phyloP scores from a whole-genome alignment of 2,888 invertebrate genomes.

The Drosophila siamana region DNA sequence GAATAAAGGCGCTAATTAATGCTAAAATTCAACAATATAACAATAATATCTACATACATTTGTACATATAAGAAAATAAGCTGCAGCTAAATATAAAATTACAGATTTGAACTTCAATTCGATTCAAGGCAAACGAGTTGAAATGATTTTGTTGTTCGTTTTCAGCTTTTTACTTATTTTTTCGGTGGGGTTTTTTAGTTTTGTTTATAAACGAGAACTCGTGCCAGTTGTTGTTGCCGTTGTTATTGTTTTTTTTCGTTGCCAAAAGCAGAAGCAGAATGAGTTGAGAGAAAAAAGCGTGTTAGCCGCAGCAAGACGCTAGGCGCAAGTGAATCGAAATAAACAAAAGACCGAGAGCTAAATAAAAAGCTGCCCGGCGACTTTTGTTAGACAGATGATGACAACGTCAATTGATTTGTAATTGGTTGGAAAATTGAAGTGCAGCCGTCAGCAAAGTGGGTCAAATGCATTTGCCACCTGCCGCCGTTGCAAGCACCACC shows the following conservation, averaged over 20 bases:
- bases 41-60: neutral
- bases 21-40: slow-evolving; percentile 3
- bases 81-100: slow-evolving; percentile 59
- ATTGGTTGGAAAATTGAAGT: slow-evolving; percentile 54
- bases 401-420: slow-evolving; percentile 72
- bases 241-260: slow-evolving; percentile 40
- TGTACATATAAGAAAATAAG: slow-evolving; percentile 32
- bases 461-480: slow-evolving; percentile 58
- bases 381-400: slow-evolving; percentile 52
- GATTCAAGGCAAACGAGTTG: slow-evolving; percentile 75
- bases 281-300: slow-evolving; percentile 30
- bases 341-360: slow-evolving; percentile 25
- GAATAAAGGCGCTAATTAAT: slow-evolving; percentile 22
- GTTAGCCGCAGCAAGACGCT: neutral
- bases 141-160: slow-evolving; percentile 60
- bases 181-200: slow-evolving; percentile 24
- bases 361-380: slow-evolving; percentile 7
- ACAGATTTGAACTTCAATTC: slow-evolving; percentile 73
- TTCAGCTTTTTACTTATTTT: slow-evolving; percentile 33
- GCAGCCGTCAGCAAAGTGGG: slow-evolving; percentile 59
- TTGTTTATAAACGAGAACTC: slow-evolving; percentile 74
- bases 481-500: neutral
- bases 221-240: slow-evolving; percentile 35
- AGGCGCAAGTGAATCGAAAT: slow-evolving; percentile 14
- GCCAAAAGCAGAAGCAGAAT: slow-evolving; percentile 44